Conservation (phyloP, 1,140 invertebrate genomes). For the Drosophila teissieri region DNA sequence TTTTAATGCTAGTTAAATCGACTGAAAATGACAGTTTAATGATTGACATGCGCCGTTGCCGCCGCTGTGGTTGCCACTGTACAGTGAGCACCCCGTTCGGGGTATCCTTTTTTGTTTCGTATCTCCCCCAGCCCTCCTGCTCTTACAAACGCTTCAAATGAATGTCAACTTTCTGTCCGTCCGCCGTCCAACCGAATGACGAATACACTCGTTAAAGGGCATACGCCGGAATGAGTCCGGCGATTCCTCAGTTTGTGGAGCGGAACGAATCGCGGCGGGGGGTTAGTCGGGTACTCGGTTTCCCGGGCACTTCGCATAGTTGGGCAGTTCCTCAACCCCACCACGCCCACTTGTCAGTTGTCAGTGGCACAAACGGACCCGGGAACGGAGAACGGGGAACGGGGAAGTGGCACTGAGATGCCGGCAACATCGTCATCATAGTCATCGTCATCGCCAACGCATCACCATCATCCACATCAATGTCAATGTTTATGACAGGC, state of each 20-base stretch:
- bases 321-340: constrained; percentile 29
- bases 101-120: constrained; percentile 25
- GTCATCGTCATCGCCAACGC: constrained; percentile 20
- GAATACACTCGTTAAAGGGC: constrained; percentile 81
- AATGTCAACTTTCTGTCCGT: constrained; percentile 73
- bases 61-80: constrained; percentile 57
- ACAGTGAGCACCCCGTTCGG: constrained; percentile 39
- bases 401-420: background rate
- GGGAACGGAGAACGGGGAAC: constrained; percentile 15
- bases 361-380: constrained; percentile 60
- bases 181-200: constrained; percentile 73
- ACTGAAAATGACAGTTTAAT: constrained; percentile 83
- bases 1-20: constrained; percentile 83
- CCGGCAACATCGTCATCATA: constrained; percentile 22
- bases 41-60: constrained; percentile 71
- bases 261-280: constrained; percentile 47
- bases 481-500: constrained; percentile 81
- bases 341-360: constrained; percentile 78
- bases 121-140: background rate
- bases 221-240: constrained; percentile 74
- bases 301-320: constrained; percentile 30
- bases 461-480: constrained; percentile 67
- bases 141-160: constrained; percentile 67
- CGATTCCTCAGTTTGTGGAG: constrained; percentile 60
- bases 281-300: constrained; percentile 41